Evolutionary conservation across 2,888 invertebrate species (phyloP), one percentile per base, ranked within the genome.

Genomic region (Tetragonula carbonaria): DNA sequence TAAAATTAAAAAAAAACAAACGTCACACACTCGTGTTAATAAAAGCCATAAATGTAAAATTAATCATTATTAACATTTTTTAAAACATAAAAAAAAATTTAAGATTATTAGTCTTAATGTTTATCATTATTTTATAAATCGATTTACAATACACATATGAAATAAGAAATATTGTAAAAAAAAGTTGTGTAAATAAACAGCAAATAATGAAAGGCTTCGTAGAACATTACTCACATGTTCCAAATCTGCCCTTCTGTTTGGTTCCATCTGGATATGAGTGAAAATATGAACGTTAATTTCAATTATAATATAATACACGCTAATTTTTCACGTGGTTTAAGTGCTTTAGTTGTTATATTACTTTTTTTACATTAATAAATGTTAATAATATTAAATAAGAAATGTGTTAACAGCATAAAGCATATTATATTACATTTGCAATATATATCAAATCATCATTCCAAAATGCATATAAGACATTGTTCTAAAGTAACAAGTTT

Each of bases 201-300:
- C 57, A 74, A 14, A 65, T 59, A 86, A 77, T 75, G 76, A 78
- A 86, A 88, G 87, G 87, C 84, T 85, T 91, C 88, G 85, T 80
- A 92, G 86, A 92, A 90, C 92, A 93, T 93, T 95, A 97, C 97
- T 97, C 96, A 97, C 97, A 96, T 97, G 96, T 95, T 97, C 97
- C 95, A 96, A 96, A 95, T 97, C 97, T 93, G 96, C 96, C 95
- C 96, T 97, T 95, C 97, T 96, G 96, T 97, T 97, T 92, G 97
- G 97, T 96, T 97, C 97, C 97, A 97, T 97, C 97, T 97, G 95
- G 93, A 95, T 92, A 93, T 92, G 94, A 93, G 92, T 91, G 89
- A 85, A 88, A 91, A 87, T 82, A 78, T 77, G 68, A 45, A 77
- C 77, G 81, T 86, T 83, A 87, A 87, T 76, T 75, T 68, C 13